A percentile compares a stretch with the other conserved stretches of the same genome.
Evolutionary conservation across 2,797 vertebrate species (phyloP).

Genomic region (Sylvia borin): DNA sequence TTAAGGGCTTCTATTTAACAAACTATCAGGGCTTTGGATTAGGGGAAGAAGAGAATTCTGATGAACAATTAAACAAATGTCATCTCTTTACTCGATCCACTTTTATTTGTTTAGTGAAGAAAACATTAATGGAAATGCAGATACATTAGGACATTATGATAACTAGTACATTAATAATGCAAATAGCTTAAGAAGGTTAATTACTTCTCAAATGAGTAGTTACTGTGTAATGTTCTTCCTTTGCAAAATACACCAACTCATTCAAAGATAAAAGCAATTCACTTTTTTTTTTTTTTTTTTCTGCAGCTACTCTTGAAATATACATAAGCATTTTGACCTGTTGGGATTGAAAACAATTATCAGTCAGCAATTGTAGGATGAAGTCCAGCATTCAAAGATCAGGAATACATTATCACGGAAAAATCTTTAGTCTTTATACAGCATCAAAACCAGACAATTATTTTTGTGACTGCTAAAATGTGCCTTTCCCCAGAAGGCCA

Average conservation of each 20-base stretch:
- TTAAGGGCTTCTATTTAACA: constrained; percentile 67
- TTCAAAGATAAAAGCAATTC: constrained; percentile 33
- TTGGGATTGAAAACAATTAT: constrained; percentile 20
- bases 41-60: constrained; percentile 12
- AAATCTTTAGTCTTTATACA: neutral
- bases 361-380: neutral
- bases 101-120: constrained; percentile 73
- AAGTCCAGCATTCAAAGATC: constrained; percentile 19
- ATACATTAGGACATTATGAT: constrained; percentile 64
- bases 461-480: neutral
- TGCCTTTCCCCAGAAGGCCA: constrained; percentile 6
- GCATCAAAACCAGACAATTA: neutral
- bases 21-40: constrained; percentile 44
- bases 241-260: constrained; percentile 39
- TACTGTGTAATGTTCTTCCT: constrained; percentile 51
- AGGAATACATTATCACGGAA: neutral
- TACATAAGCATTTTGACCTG: constrained; percentile 17
- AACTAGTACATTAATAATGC: constrained; percentile 72
- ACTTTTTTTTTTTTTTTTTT: neutral
- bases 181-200: constrained; percentile 75
- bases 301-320: neutral
- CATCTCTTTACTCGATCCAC: constrained; percentile 52
- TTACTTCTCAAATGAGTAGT: constrained; percentile 70
- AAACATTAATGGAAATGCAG: constrained; percentile 71
- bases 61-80: constrained; percentile 70